These are phyloP conservation scores for Dascillus cervinus DNA, from an alignment of 2,888 invertebrate genomes.

Conservation along the genomic window DNA sequence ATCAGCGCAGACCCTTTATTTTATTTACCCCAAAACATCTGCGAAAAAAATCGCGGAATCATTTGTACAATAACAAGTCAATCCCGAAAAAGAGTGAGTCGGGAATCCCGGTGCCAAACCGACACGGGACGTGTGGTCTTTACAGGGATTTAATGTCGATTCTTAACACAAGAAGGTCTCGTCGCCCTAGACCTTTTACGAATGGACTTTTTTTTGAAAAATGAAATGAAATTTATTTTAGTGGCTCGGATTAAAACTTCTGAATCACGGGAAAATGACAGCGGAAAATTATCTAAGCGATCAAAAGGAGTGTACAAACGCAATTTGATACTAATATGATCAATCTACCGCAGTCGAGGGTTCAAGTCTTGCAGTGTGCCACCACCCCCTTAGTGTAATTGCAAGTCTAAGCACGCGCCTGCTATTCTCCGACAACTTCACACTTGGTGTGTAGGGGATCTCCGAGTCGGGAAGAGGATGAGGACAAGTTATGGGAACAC, in stretches of 20 bases:
- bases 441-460: conserved; percentile 26
- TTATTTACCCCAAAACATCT: too few species aligned
- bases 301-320: conserved; percentile 24
- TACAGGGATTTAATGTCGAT: conserved; percentile 36
- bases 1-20: too few species aligned
- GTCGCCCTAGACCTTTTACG: conserved; percentile 7
- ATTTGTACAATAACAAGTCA: conserved; percentile 8
- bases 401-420: conserved; percentile 33
- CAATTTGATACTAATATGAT: conserved; percentile 32
- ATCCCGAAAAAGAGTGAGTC: conserved; percentile 11
- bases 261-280: too few species aligned
- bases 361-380: conserved; percentile 22
- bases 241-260: too few species aligned
- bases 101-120: conserved; percentile 7
- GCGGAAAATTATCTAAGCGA: too few species aligned
- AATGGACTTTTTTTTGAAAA: neutral
- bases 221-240: too few species aligned
- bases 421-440: conserved; percentile 38
- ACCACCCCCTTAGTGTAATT: conserved; percentile 23
- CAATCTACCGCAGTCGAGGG: conserved; percentile 24
- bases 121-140: conserved; percentile 35
- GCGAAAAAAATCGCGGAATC: too few species aligned
- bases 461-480: conserved; percentile 7
- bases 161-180: conserved; percentile 26
- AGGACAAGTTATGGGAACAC: too few species aligned